These are phyloP conservation scores for Chlorocebus sabaeus DNA, from an alignment of 2,113 vertebrate genomes.

Conservation along the genomic window DNA sequence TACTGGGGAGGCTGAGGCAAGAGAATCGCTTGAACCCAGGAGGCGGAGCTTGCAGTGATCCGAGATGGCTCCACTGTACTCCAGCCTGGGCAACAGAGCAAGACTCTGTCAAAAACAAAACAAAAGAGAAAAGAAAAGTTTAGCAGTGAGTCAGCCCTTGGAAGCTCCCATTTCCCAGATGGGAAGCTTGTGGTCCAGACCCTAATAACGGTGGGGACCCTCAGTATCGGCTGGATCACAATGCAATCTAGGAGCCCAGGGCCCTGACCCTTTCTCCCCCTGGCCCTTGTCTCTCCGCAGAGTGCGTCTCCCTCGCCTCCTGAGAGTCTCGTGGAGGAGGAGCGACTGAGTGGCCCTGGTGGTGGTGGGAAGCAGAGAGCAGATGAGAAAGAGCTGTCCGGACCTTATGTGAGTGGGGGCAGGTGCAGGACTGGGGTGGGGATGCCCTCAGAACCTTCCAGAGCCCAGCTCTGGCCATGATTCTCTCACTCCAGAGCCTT, in stretches of 20 bases:
- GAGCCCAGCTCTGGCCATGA: background rate
- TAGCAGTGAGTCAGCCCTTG: too few relatives aligned
- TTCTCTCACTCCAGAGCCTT: background rate
- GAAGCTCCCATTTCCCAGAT: background rate
- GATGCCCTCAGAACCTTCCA: background rate
- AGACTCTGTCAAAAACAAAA: background rate
- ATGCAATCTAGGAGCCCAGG: constrained; percentile 79
- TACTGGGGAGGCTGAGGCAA: too few relatives aligned
- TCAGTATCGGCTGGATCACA: constrained; percentile 67
- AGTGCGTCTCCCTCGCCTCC: constrained; percentile 77
- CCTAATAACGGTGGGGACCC: background rate
- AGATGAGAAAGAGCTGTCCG: constrained; percentile 54
- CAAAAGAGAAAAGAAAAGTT: background rate
- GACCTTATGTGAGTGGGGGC: constrained; percentile 63
- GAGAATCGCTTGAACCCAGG: background rate
- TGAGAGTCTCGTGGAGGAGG: constrained; percentile 72
- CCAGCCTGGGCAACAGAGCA: background rate
- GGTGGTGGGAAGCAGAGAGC: constrained; percentile 16
- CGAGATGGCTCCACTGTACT: background rate
- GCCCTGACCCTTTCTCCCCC: constrained; percentile 73
- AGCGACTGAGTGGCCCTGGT: rapidly evolving
- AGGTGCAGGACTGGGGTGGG: background rate
- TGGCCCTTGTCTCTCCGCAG: constrained; percentile 46
- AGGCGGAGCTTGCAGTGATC: background rate
- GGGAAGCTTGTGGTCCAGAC: background rate